These are phyloP conservation scores for Galeopsomyia nigrocyanea DNA, from an alignment of 2,888 invertebrate genomes.

Conservation along the genomic window DNA sequence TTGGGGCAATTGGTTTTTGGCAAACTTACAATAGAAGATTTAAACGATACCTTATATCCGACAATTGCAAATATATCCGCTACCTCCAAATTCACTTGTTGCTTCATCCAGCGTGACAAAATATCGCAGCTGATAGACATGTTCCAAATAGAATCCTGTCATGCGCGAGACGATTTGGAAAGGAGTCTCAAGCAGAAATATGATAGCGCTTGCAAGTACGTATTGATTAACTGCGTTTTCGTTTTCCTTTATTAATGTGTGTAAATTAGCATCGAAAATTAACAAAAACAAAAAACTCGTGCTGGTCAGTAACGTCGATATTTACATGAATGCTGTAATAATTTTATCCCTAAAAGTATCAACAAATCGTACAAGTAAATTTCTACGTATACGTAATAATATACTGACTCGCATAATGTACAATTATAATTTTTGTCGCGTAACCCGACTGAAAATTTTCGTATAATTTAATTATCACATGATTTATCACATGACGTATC, in stretches of 20 bases:
- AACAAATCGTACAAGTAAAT: too few species aligned
- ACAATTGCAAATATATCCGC: slow-evolving; percentile 30
- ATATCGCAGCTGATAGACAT: slow-evolving; percentile 30
- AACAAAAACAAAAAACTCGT: slow-evolving; percentile 30
- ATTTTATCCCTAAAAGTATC: too few species aligned
- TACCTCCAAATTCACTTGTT: slow-evolving; percentile 35
- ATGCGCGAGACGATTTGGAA: slow-evolving; percentile 16
- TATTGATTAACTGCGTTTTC: background rate
- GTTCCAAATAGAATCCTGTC: slow-evolving; percentile 33
- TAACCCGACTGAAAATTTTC: too few species aligned
- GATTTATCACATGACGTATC: too few species aligned
- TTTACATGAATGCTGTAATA: too few species aligned
- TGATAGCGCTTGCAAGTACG: slow-evolving; percentile 18
- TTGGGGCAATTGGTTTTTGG: slow-evolving; percentile 8
- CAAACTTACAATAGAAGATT: slow-evolving; percentile 23
- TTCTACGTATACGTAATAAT: too few species aligned
- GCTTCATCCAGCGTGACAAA: slow-evolving; percentile 21
- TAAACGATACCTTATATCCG: slow-evolving; percentile 35
- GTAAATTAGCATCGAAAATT: background rate
- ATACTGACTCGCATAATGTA: too few species aligned
- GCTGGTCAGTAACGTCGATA: too few species aligned
- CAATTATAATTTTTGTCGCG: too few species aligned
- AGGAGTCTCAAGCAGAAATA: slow-evolving; percentile 18
- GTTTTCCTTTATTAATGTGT: background rate
- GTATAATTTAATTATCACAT: too few species aligned